Base-by-base conservation (phyloP, 2,888 invertebrate species). In the Harpagoxenus sublaevis region DNA sequence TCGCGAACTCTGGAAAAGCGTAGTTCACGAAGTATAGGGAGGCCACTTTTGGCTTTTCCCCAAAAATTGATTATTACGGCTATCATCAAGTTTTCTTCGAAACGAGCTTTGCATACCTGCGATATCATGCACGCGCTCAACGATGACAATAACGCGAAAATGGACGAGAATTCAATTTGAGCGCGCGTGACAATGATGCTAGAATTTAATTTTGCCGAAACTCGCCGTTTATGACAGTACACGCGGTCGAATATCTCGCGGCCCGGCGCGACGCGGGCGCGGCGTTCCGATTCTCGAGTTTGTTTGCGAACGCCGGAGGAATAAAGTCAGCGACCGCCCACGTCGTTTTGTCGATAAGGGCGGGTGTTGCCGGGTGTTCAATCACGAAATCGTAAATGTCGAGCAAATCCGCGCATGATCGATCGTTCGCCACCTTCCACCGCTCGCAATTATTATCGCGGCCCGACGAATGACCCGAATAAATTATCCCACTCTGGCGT, bases 351-450 rank as follows among this genome's bases (percentile, higher is more conserved):
- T 57, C 78, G 70, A 79, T 79, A 48, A 57, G 28, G 12, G 12
- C 15, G 28, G 74, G 28, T 35, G 70, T 57, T 68, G 23, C 60
- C 65, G 79, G 79, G 87, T 83, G 89, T 89, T 89, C 89, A 84
- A 89, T 89, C 88, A 84, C 82, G 75, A 87, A 89, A 89, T 89
- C 86, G 89, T 89, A 83, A 89, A 89, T 86, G 87, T 89, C 79
- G 71, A 79, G 57, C 71, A 60, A 35, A 68, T 70, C 15, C 79
- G 57, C 57, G 45, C 68, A 48, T 70, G 71, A 79, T 71, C 70
- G 70, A 79, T 70, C 66, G 79, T 60, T 79, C 70, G 45, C 23
- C 48, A 57, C 71, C n/a, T 48, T 79, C 70, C 70, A 57, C 57
- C 57, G 70, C 10, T 35, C 57, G 55, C 48, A 71, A 79, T 79